Base-by-base conservation (phyloP, 1,140 invertebrate genomes). In the Drosophila subpulchrella region DNA sequence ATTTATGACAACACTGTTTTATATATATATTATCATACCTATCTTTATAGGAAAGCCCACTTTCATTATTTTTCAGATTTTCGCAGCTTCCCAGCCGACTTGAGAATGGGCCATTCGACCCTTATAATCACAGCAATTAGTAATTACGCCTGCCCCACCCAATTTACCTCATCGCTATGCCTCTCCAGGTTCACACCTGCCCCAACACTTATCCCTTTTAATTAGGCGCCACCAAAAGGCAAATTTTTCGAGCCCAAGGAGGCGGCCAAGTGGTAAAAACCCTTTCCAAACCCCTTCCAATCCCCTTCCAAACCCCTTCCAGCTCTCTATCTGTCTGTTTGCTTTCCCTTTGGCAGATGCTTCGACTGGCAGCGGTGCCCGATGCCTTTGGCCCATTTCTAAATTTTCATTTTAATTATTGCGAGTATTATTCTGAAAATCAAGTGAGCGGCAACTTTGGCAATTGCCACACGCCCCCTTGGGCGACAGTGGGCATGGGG, bases 401-500 rank as follows among this genome's bases (percentile, higher is more conserved):
- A 77, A 88, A 88, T 88, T 89, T 88, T 82, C 75, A 89, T 88
- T 88, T 88, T 88, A 88, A 88, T 88, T 88, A 88, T 88, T 83
- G 78, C 83, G 61, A 82, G 71, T 82, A 88, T 88, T 89, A 83
- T 88, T 79, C 80, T 70, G 76, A 71, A 83, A 88, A 77, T 83
- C 83, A 88, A 83, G 83, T 85, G 71, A 79, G 79, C 76, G 79
- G 78, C 75, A 86, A 78, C 61, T 89, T 83, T 62, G 71, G 41
- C 46, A 65, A 55, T 68, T 63, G 65, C 60, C 72, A 48, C 20
- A 34, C 39, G 36, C 20, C 50, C 54, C 58, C 44, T 20, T 41
- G 24, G 15, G n/a, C 17, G 46, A 10, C 15, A 10, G 17, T 20
- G 20, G 20, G 20, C 39, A 4, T 5, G 27, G 3, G 3, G 27